Evolutionary conservation across 2,797 vertebrate genomes (phyloP).

Genomic region (Sebastolobus altivelis): DNA sequence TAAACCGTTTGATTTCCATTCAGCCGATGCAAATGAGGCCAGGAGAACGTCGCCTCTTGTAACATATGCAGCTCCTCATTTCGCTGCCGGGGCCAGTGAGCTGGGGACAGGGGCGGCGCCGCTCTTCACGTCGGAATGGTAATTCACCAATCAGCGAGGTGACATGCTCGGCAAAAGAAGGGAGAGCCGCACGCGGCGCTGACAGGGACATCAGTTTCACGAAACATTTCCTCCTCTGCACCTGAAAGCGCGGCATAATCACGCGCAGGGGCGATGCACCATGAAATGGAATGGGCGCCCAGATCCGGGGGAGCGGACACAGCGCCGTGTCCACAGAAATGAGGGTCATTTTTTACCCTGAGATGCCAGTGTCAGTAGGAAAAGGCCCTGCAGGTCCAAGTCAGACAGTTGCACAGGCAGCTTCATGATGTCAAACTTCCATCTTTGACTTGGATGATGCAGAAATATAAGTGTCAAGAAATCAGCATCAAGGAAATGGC

Average conservation of each 20-base stretch:
- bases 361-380: slow-evolving; percentile 72
- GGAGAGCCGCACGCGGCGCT: slow-evolving; percentile 85
- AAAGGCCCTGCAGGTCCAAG: slow-evolving; percentile 64
- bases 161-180: slow-evolving; percentile 84
- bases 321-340: slow-evolving; percentile 88
- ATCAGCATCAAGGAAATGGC: background rate
- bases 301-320: slow-evolving; percentile 88
- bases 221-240: slow-evolving; percentile 92
- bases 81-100: slow-evolving; percentile 66
- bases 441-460: slow-evolving; percentile 24
- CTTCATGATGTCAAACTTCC: slow-evolving; percentile 39
- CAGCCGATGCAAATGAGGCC: slow-evolving; percentile 88
- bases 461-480: background rate
- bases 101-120: slow-evolving; percentile 76
- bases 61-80: slow-evolving; percentile 90
- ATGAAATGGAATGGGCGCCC: slow-evolving; percentile 91
- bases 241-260: slow-evolving; percentile 91
- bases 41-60: slow-evolving; percentile 80
- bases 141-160: slow-evolving; percentile 91
- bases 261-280: slow-evolving; percentile 88
- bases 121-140: slow-evolving; percentile 88
- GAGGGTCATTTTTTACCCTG: slow-evolving; percentile 88
- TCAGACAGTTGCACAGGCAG: slow-evolving; percentile 50
- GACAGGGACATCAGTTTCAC: slow-evolving; percentile 96
- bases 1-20: slow-evolving; percentile 87